phyloP scores from a whole-genome alignment of 2,888 invertebrate genomes.

The Hemaris fuciformis region DNA sequence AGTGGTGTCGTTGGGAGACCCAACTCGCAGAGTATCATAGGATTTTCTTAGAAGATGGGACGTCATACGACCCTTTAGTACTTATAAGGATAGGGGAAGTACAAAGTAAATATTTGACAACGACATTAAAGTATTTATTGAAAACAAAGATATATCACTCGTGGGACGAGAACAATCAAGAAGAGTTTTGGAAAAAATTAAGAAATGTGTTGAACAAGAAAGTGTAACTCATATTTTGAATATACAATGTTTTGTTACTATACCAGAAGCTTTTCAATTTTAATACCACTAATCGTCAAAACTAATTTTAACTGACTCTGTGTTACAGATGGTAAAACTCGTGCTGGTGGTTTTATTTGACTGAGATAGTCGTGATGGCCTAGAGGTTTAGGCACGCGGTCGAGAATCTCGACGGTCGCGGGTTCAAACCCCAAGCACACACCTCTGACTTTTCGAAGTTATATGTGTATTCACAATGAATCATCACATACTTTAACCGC shows the following conservation, averaged over 20 bases:
- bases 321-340: no score
- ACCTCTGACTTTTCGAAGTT: no score
- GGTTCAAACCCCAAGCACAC: no score
- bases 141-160: constrained; percentile 84
- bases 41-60: constrained; percentile 81
- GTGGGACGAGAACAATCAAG: constrained; percentile 78
- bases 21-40: constrained; percentile 85
- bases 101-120: constrained; percentile 77
- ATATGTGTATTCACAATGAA: no score
- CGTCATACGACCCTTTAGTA: constrained; percentile 80
- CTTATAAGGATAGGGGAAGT: constrained; percentile 84
- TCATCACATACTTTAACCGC: no score
- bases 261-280: neutral
- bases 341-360: no score
- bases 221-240: constrained; percentile 20
- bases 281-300: neutral
- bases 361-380: no score
- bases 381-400: no score
- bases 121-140: constrained; percentile 82
- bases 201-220: constrained; percentile 52
- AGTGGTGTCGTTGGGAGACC: constrained; percentile 88
- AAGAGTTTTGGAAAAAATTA: constrained; percentile 70
- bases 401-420: no score
- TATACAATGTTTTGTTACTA: constrained; percentile 13
- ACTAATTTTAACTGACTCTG: no score